A percentile compares a stretch with the other conserved stretches of the same genome.
Conservation (phyloP, 1,140 invertebrate genomes). For the Trachelipus rathkii region DNA sequence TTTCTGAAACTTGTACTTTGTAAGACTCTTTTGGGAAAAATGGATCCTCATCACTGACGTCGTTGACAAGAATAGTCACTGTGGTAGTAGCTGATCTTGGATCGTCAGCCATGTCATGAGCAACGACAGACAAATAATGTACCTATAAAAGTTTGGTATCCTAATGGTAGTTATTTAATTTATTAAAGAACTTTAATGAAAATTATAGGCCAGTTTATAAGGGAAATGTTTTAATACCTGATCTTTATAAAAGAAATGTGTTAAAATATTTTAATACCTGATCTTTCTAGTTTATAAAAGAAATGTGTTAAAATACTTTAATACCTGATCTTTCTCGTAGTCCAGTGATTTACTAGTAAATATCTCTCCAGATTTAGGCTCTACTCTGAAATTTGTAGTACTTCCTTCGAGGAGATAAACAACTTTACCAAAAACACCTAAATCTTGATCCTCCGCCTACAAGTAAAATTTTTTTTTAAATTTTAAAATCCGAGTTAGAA, state of each 20-base stretch:
- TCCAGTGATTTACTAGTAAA: constrained; percentile 70
- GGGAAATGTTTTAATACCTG: no score
- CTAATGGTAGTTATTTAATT: background rate
- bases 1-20: constrained; percentile 9
- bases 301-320: no score
- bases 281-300: no score
- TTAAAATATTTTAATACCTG: no score
- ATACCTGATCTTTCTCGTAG: constrained; percentile 76
- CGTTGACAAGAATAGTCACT: constrained; percentile 71
- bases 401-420: constrained; percentile 65
- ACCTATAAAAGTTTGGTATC: constrained; percentile 45
- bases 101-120: constrained; percentile 79
- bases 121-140: constrained; percentile 65
- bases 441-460: constrained; percentile 66
- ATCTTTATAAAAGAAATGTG: no score
- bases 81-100: constrained; percentile 78
- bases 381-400: constrained; percentile 67
- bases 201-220: no score
- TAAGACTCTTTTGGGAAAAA: constrained; percentile 57
- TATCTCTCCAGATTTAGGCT: constrained; percentile 72
- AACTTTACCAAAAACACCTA: constrained; percentile 61
- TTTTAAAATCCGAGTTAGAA: no score
- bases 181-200: constrained; percentile 12
- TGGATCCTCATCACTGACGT: constrained; percentile 79
- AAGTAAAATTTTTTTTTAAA: no score